Percentiles rank a stretch among this genome's conserved stretches.
phyloP scores from a whole-genome alignment of 2,797 vertebrate species.

The Sebastes umbrosus region DNA sequence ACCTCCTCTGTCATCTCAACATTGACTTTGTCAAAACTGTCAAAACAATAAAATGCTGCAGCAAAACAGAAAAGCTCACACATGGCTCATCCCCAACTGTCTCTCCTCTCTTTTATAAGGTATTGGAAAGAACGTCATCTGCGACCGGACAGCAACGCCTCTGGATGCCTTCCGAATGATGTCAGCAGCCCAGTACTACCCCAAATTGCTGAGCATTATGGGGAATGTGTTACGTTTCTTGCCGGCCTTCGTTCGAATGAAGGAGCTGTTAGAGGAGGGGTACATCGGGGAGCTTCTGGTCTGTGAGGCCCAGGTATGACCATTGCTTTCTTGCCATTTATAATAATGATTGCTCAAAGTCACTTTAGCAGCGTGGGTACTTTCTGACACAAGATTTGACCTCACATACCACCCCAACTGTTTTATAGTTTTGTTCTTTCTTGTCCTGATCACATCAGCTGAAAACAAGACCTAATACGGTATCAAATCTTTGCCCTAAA shows the following conservation, averaged over 20 bases:
- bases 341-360: not conserved
- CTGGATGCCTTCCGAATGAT: constrained; percentile 98
- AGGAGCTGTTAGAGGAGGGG: constrained; percentile 95
- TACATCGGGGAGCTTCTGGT: constrained; percentile 95
- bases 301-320: constrained; percentile 91
- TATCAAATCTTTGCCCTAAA: constrained; percentile 32
- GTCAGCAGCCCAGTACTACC: constrained; percentile 99
- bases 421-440: not conserved
- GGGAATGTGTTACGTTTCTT: constrained; percentile 97
- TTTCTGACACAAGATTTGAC: not conserved
- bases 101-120: constrained; percentile 74
- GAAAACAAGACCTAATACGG: not conserved
- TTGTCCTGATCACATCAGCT: not conserved
- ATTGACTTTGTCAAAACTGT: not conserved
- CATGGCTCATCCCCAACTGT: constrained; percentile 1
- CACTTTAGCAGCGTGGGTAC: not conserved
- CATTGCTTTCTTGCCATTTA: not conserved
- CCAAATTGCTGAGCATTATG: constrained; percentile 99
- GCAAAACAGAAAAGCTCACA: not conserved
- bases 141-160: constrained; percentile 95
- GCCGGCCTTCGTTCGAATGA: constrained; percentile 96
- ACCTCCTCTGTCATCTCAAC: not conserved
- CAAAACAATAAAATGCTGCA: not conserved
- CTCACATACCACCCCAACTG: not conserved
- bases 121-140: constrained; percentile 98